These are phyloP conservation scores for Drosophila fungiperda DNA, from an alignment of 2,888 invertebrate genomes.

Conservation along the genomic window DNA sequence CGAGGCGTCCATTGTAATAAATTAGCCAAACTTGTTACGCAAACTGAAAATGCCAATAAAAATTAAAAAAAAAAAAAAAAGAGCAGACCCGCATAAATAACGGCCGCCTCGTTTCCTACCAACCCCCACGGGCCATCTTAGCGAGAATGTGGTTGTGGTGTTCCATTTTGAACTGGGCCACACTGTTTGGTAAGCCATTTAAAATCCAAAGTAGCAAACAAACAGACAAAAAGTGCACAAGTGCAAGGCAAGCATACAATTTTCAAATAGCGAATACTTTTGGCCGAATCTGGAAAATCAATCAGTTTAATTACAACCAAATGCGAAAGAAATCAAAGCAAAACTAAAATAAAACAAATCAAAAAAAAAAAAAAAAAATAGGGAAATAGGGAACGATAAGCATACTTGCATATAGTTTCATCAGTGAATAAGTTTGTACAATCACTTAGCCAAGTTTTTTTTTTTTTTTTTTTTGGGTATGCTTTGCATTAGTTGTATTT, in stretches of 20 bases:
- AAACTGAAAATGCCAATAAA: conserved; percentile 73
- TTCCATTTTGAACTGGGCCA: not conserved
- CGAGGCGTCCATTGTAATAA: conserved; percentile 74
- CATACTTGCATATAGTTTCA: conserved; percentile 41
- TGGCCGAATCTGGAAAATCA: conserved; percentile 44
- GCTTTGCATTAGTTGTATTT: conserved; percentile 71
- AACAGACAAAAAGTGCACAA: conserved; percentile 26
- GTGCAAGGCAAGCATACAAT: conserved; percentile 26
- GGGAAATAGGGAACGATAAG: not conserved
- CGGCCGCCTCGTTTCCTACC: conserved; percentile 6
- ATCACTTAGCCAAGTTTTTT: conserved; percentile 61
- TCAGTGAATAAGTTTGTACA: conserved; percentile 41
- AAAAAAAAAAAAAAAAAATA: not conserved
- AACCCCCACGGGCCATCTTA: not conserved
- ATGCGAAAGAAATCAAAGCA: not conserved
- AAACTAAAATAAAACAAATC: not conserved
- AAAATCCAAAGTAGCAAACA: conserved; percentile 35
- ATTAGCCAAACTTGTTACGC: conserved; percentile 72
- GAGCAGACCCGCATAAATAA: conserved; percentile 59
- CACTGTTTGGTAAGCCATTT: conserved; percentile 42
- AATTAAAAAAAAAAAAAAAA: conserved; percentile 45
- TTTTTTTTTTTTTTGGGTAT: conserved; percentile 31
- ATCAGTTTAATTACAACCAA: conserved; percentile 62
- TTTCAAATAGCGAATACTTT: conserved; percentile 17
- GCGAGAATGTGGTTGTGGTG: conserved; percentile 1